Conservation (phyloP, 2,113 vertebrate genomes). For the Cepphus grylle region DNA sequence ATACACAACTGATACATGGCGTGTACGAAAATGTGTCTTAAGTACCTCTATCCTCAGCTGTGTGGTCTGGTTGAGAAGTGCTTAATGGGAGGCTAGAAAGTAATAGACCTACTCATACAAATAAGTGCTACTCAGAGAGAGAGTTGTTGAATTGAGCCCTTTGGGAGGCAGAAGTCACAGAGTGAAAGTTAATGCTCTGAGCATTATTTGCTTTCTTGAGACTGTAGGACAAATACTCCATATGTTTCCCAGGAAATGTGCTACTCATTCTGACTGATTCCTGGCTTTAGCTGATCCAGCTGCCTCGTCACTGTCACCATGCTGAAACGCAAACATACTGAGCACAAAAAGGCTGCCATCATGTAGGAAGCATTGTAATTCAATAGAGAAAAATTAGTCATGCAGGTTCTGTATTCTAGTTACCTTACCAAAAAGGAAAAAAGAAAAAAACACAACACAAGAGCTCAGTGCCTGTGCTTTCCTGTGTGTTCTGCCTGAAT, state of each 20-base stretch:
- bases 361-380: neutral
- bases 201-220: neutral
- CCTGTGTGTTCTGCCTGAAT: neutral
- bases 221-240: neutral
- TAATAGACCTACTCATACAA: neutral
- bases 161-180: neutral
- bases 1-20: neutral
- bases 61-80: neutral
- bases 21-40: neutral
- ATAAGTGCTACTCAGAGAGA: neutral
- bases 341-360: neutral
- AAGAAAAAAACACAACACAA: neutral
- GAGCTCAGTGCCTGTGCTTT: neutral
- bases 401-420: neutral
- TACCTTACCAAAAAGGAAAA: neutral
- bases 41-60: neutral
- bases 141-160: neutral
- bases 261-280: neutral
- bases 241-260: neutral
- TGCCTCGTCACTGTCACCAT: neutral
- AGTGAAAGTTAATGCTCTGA: slow-evolving; percentile 13
- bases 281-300: neutral
- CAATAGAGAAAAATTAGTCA: neutral
- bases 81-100: neutral
- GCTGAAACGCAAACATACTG: neutral